Base-by-base conservation (phyloP, 2,113 vertebrate genomes). In the Colossoma macropomum region DNA sequence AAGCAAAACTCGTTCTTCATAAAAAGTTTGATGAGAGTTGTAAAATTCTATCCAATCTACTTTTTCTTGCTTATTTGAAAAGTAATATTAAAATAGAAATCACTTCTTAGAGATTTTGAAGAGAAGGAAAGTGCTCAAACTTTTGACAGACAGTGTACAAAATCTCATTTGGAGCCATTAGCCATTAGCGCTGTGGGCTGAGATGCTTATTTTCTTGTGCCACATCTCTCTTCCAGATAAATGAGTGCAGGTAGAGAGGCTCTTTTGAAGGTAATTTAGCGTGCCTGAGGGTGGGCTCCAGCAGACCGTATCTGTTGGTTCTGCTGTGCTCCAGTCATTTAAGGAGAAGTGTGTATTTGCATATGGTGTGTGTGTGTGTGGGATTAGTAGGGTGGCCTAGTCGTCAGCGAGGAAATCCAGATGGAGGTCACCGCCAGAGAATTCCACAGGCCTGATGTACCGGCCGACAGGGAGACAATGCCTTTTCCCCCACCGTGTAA, bases 391-490 rank as follows among this genome's bases (percentile, higher is more conserved):
- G 89, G 87, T 63, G 90, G 90, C 89, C 89, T 86, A 85, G 62
- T 79, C 86, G 78, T 68, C 66, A 89, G 88, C 86, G 88, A 92
- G 93, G 87, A 94, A 93, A 93, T 92, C 93, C 93, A 94, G 93
- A 94, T 94, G 93, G 93, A 92, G 93, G 92, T 94, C 92, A 93
- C 88, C 89, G 91, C 91, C 91, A 91, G 90, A 89, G 90, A 92
- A 94, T 92, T 93, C 92, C 91, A 81, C 89, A 92, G 90, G 91
- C 91, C 92, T 88, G 90, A 92, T 92, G 91, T 91, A 89, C 90
- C 87, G 88, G 89, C 91, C 91, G 90, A 91, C 87, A 79, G 90
- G 88, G 90, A 93, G 92, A 87, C 79, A 89, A 78, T 89, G 88
- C 92, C 92, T 85, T 70, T 70, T 89, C 87, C 88, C 84, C 85